A percentile compares a stretch with the other conserved stretches of the same genome.
Conservation (phyloP, 2,888 invertebrate species). For the Fabriciana adippe region DNA sequence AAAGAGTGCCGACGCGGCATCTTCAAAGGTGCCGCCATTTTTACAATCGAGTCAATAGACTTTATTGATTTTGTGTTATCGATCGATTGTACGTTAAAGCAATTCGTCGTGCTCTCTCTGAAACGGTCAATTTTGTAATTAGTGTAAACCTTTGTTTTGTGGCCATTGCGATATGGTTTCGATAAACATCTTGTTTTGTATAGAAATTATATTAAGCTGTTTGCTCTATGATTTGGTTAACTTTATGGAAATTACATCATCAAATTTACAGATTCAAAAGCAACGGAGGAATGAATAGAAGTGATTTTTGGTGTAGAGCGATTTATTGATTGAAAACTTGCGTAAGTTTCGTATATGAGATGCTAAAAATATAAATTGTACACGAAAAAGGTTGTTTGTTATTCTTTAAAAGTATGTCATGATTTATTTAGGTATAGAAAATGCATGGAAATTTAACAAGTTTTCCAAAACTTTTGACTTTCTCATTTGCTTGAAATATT, state of each 20-base stretch:
- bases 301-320: too few species aligned
- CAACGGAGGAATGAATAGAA: too few species aligned
- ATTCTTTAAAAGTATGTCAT: too few species aligned
- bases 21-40: conserved; percentile 66
- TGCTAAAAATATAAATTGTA: too few species aligned
- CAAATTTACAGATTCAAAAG: too few species aligned
- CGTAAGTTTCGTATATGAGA: too few species aligned
- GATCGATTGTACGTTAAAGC: conserved; percentile 54
- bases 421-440: too few species aligned
- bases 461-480: too few species aligned
- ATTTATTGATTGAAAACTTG: too few species aligned
- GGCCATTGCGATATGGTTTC: conserved; percentile 56
- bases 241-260: background rate
- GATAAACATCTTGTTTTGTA: conserved; percentile 34
- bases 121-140: conserved; percentile 68
- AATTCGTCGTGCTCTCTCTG: conserved; percentile 70
- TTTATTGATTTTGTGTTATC: conserved; percentile 81
- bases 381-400: too few species aligned
- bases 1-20: conserved; percentile 70
- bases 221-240: background rate
- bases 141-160: conserved; percentile 65
- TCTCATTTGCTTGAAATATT: too few species aligned
- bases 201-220: conserved; percentile 21
- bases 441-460: too few species aligned
- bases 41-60: conserved; percentile 55